Conservation (phyloP, 2,888 invertebrate species). For the Conus canariensis region DNA sequence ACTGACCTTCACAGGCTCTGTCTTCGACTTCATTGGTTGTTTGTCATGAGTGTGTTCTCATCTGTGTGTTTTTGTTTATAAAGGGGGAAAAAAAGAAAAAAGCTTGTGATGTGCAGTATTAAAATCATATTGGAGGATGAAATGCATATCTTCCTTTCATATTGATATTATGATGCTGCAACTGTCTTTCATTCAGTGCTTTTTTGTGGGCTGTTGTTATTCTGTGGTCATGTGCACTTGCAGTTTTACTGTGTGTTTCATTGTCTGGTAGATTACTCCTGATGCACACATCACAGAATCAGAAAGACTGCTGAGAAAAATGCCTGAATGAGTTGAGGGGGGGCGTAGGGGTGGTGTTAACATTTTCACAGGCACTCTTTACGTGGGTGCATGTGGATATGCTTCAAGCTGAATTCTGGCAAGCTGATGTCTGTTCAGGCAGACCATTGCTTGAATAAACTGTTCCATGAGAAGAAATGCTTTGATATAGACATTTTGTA, state of each 20-base stretch:
- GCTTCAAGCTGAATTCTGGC: no score
- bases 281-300: not conserved
- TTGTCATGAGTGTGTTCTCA: not conserved
- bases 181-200: not conserved
- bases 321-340: no score
- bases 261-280: not conserved
- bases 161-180: not conserved
- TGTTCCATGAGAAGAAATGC: no score
- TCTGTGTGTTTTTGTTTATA: not conserved
- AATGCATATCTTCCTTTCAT: not conserved
- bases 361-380: no score
- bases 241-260: not conserved
- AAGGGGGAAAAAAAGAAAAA: not conserved
- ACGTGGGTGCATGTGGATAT: no score
- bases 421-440: no score
- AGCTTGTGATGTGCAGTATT: not conserved
- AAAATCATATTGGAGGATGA: not conserved
- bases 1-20: conserved; percentile 25
- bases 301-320: no score
- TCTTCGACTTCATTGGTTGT: not conserved
- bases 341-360: no score
- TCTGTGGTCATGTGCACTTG: not conserved
- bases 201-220: not conserved
- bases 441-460: no score
- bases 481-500: no score